Evolutionary conservation across 2,797 vertebrate species (phyloP).

Genomic region (Falco naumanni): DNA sequence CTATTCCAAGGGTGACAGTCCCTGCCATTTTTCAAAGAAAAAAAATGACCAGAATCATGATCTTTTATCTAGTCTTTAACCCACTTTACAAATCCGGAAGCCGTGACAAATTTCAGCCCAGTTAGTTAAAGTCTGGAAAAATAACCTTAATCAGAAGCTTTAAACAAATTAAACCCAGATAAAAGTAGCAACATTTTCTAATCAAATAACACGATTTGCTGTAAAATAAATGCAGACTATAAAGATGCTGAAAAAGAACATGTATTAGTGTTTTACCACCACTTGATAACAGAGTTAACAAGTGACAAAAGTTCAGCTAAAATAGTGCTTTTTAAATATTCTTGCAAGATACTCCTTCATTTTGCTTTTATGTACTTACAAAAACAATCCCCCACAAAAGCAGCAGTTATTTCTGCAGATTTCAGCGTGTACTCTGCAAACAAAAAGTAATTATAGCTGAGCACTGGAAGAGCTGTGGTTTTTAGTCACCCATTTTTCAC

Average conservation of each 20-base stretch:
- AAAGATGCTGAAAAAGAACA: neutral
- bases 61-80: neutral
- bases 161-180: neutral
- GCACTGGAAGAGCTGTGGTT: neutral
- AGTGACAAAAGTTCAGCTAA: conserved; percentile 40
- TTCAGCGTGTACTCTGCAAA: conserved; percentile 3
- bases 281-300: neutral
- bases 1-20: neutral
- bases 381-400: conserved; percentile 28
- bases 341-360: conserved; percentile 29
- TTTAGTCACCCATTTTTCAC: conserved; percentile 21
- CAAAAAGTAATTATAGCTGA: conserved; percentile 41
- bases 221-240: neutral
- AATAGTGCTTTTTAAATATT: conserved; percentile 46
- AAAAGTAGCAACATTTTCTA: neutral
- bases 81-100: neutral
- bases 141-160: neutral
- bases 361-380: conserved; percentile 16
- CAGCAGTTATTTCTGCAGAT: conserved; percentile 31
- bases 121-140: neutral
- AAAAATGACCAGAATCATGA: neutral
- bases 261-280: neutral
- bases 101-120: neutral
- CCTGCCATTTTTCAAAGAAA: neutral
- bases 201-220: neutral